Conservation (phyloP, 2,888 invertebrate genomes). For the Theodoxus fluviatilis region DNA sequence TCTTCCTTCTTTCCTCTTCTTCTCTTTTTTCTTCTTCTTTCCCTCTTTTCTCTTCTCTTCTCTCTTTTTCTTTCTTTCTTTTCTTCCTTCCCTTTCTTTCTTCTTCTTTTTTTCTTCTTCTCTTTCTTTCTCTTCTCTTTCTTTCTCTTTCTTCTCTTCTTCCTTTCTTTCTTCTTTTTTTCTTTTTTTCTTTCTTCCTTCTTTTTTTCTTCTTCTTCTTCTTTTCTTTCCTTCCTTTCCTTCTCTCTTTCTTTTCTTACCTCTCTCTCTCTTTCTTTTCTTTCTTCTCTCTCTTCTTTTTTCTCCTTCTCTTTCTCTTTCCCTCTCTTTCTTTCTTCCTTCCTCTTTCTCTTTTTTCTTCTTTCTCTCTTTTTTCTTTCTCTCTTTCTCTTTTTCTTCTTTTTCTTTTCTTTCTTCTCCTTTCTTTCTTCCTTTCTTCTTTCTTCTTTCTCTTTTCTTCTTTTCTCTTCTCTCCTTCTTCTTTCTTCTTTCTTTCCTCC, state of each 20-base stretch:
- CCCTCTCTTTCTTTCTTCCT: constrained; percentile 4
- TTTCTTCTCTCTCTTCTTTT: background rate
- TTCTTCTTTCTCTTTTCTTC: too few species aligned
- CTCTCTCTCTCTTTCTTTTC: background rate
- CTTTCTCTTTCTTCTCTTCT: background rate
- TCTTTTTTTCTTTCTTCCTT: background rate
- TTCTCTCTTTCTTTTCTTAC: background rate
- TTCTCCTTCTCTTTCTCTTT: background rate
- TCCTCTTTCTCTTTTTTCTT: background rate
- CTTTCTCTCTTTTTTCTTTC: background rate
- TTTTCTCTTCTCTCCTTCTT: too few species aligned
- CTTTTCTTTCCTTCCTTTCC: background rate
- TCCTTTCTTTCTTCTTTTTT: background rate
- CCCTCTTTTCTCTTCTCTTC: background rate
- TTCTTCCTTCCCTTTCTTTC: background rate
- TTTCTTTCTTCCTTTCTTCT: too few species aligned
- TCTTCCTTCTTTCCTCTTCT: background rate
- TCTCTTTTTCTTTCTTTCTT: background rate
- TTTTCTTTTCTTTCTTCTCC: too few species aligned
- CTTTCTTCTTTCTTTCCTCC: too few species aligned
- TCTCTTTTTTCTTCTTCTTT: background rate
- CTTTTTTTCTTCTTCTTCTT: background rate
- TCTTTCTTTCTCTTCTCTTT: background rate
- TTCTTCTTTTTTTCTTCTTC: background rate
- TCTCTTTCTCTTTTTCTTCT: too few species aligned